Conservation (phyloP, 1,140 invertebrate genomes). For the Ips nitidus region DNA sequence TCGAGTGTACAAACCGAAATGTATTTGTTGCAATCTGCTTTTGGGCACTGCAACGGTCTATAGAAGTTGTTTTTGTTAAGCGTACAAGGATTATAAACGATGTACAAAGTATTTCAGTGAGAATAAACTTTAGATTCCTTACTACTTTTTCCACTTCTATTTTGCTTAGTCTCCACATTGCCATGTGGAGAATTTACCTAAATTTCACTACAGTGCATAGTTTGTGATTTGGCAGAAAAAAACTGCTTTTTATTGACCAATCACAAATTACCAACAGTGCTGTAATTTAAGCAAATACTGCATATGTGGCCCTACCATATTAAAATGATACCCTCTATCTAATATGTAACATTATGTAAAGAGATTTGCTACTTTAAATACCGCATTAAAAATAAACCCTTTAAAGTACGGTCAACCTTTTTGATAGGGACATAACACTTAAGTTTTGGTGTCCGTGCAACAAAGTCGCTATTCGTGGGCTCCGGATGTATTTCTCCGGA, state of each 20-base stretch:
- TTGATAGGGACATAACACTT: slow-evolving; percentile 22
- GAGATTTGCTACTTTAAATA: neutral
- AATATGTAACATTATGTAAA: neutral
- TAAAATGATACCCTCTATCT: neutral
- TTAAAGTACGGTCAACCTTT: slow-evolving; percentile 18
- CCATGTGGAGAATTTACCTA: no score
- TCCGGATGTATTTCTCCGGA: slow-evolving; percentile 20
- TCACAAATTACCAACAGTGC: no score
- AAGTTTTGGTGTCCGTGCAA: slow-evolving; percentile 14
- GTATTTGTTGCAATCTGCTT: slow-evolving; percentile 41
- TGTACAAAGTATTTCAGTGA: neutral
- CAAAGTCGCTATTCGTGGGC: slow-evolving; percentile 3
- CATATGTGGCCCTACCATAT: neutral
- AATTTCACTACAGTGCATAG: no score
- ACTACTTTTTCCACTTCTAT: neutral
- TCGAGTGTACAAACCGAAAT: slow-evolving; percentile 42
- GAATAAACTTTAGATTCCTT: neutral
- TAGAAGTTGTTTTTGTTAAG: neutral
- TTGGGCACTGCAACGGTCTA: slow-evolving; percentile 45
- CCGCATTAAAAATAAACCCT: neutral
- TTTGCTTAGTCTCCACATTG: no score
- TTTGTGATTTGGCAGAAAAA: neutral
- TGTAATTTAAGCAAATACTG: neutral
- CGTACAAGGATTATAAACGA: neutral
- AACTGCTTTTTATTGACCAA: neutral